Percentiles rank a stretch among this genome's conserved stretches.
phyloP scores from a whole-genome alignment of 2,113 vertebrate species.

The Callipepla californica region DNA sequence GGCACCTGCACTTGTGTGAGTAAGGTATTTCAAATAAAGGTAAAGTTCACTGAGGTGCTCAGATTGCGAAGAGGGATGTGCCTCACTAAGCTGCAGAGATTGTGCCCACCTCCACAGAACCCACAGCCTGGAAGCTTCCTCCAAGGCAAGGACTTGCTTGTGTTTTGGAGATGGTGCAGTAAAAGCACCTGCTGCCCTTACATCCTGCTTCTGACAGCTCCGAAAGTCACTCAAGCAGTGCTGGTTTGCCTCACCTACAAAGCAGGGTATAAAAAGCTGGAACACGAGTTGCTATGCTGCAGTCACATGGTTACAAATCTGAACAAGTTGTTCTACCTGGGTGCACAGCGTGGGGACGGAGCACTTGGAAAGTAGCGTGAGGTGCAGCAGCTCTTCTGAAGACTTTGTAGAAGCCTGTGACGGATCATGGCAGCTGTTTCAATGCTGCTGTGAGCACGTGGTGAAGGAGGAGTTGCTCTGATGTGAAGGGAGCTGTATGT shows the following conservation, averaged over 20 bases:
- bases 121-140: neutral
- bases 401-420: neutral
- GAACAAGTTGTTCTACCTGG: neutral
- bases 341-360: neutral
- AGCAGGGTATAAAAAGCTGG: neutral
- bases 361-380: neutral
- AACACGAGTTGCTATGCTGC: neutral
- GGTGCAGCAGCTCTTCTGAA: neutral
- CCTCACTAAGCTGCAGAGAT: neutral
- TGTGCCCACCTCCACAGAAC: neutral
- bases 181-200: neutral
- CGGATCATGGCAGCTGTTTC: neutral
- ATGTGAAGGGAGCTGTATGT: neutral
- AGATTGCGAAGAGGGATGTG: neutral
- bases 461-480: neutral
- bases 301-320: neutral
- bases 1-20: neutral
- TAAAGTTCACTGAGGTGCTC: neutral
- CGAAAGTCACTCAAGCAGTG: accelerated
- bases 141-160: neutral
- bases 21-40: neutral
- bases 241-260: neutral
- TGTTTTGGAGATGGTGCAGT: neutral
- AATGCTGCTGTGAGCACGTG: neutral
- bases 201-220: neutral